A percentile compares a stretch with the other conserved stretches of the same genome.
Conservation (phyloP, 2,797 vertebrate species). For the Pangasius sanitwongsei region DNA sequence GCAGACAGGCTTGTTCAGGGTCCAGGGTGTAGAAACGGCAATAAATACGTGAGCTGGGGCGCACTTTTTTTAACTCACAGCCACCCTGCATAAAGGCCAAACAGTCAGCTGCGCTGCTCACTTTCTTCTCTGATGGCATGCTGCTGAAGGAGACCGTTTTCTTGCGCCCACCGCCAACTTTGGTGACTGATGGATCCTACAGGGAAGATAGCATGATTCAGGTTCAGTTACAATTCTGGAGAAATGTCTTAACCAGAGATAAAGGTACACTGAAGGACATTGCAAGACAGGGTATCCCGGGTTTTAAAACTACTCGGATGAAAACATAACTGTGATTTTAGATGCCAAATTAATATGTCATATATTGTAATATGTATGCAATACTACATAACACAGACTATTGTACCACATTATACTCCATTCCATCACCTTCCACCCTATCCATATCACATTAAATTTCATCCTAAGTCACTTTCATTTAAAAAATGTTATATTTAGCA, state of each 20-base stretch:
- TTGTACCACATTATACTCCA: not conserved
- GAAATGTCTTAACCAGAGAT: constrained; percentile 31
- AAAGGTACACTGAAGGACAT: not conserved
- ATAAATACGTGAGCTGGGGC: constrained; percentile 93
- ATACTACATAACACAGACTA: not conserved
- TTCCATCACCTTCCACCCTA: not conserved
- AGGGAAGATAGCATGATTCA: not conserved
- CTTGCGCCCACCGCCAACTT: constrained; percentile 87
- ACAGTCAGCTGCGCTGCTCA: constrained; percentile 94
- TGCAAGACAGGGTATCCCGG: not conserved
- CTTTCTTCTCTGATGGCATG: constrained; percentile 97
- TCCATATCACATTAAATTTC: not conserved
- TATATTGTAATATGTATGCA: not conserved
- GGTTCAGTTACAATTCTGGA: not conserved
- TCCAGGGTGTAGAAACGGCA: constrained; percentile 96
- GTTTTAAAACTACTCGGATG: not conserved
- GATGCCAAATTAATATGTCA: no score
- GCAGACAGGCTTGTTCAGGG: constrained; percentile 87
- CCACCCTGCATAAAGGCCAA: constrained; percentile 98
- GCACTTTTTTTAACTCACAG: constrained; percentile 95
- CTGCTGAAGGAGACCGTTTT: constrained; percentile 99
- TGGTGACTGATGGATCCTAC: constrained; percentile 92
- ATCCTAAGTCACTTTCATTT: not conserved
- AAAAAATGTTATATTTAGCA: not conserved
- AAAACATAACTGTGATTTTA: not conserved